Base-by-base conservation (phyloP, 2,113 vertebrate genomes). In the Danionella cerebrum region DNA sequence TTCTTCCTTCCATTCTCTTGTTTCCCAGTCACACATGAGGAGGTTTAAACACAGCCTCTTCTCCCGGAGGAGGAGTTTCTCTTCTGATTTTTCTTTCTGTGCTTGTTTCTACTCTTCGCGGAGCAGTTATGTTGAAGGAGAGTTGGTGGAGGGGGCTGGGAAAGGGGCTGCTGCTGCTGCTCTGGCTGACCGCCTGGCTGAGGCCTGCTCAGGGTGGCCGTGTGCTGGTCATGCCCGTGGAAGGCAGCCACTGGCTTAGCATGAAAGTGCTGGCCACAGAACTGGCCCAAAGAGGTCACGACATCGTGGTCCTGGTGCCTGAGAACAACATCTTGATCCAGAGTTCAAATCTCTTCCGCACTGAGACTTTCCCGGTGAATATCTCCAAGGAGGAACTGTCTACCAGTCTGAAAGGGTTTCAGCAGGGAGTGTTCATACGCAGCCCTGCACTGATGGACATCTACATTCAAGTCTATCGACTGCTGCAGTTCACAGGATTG, bases 241-340 rank as follows among this genome's bases (percentile, higher is more conserved):
- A 65, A 1, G 83, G 86, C 13, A 90, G 89, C 53, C 87, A 87
- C 76, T 90, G 89, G 90, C 71, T 90, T 5, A 88, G 82, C 76
- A 84, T 89, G 84, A n/a, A 0, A 1, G 1, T 9, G 0, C 72
- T 89, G 11, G 76, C 88, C 6, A 70, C 85, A 10, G 73, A 83
- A 9, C 83, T 92, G 2, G 9, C 10, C 0, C 25, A 69, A 1
- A 81, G 50, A 14, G 90, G 89, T 1, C 85, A 91, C 0, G 71
- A 88, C 27, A 29, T 89, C 16, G 78, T 89, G 0, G 25, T 84
- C 2, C 12, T 90, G 1, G 4, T 67, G 5, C 88, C 90, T 0
- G 80, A 84, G 48, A 76, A 75, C 5, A 86, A 51, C 54, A 71
- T 84, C 68, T 31, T 71, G 0, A 64, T 83, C 44, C 1, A 5